Evolutionary conservation across 2,113 vertebrate genomes (phyloP), one percentile per base, ranked within the genome.

Genomic region (Tiliqua scincoides): DNA sequence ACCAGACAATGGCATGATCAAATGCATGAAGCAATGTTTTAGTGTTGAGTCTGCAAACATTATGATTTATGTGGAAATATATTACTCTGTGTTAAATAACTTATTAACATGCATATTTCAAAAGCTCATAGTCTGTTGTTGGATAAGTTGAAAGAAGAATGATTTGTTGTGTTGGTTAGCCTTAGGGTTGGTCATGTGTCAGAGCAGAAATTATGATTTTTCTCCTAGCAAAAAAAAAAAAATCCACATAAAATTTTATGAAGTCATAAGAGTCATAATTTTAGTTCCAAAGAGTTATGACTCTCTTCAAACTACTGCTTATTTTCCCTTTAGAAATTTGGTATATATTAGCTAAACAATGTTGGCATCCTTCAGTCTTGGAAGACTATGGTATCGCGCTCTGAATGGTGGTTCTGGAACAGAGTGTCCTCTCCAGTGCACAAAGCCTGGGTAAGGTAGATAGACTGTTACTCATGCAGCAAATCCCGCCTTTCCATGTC

Each of bases 151-250:
- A 30, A 86, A 83, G 63, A 76, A 70, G 54, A 75, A 83, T 76
- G 72, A 65, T 30, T 52, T 65, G 4, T 17, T 59, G 20, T 54
- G 78, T 84, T 94, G 87, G 92, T 88, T 92, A 89, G 93, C 94
- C 94, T 90, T 32, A 93, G 77, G 93, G 91, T 77, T 91, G 91
- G 89, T 94, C 94, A 95, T 92, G 91, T 94, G 93, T 89, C 91
- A 94, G 92, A 86, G 89, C 91, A 94, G 85, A 89, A 95, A 90
- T 92, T 88, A 93, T 89, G 90, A 83, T 82, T 93, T n/a, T 91
- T 88, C 85, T 94, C 74, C 79, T 63, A 57, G 59, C 63, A 65
- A 89, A 86, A 93, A 92, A 94, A 93, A 90, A 82, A 78, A 92
- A 88, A 83, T 57, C 10, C 54, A 15, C 40, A 75, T 75, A 63